Conservation (phyloP, 2,113 vertebrate genomes). For the Tapirus terrestris region DNA sequence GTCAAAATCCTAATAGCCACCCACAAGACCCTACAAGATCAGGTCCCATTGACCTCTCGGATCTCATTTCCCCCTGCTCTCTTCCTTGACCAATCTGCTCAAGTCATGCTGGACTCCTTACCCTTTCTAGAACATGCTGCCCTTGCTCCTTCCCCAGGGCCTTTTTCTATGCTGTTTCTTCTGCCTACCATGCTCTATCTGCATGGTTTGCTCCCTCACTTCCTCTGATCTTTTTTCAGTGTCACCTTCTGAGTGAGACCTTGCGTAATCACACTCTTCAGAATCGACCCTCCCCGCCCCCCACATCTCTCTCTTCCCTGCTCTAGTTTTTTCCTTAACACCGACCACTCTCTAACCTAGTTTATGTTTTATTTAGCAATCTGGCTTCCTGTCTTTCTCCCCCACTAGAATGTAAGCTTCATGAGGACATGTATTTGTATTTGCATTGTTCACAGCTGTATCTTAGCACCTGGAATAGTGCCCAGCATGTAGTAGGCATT, state of each 20-base stretch:
- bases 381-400: not conserved
- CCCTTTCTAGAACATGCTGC: not conserved
- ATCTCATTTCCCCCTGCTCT: not conserved
- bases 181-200: not conserved
- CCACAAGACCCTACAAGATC: not conserved
- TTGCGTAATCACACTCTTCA: not conserved
- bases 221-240: not conserved
- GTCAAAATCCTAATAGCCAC: not conserved
- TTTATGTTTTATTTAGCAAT: not conserved
- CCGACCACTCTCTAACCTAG: not conserved
- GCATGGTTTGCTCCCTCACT: not conserved
- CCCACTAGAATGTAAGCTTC: not conserved
- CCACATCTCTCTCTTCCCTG: not conserved
- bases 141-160: not conserved
- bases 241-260: not conserved
- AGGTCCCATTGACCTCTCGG: not conserved
- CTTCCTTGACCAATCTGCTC: not conserved
- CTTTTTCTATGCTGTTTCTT: not conserved
- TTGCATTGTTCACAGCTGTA: not conserved
- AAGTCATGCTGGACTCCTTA: not conserved
- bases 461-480: not conserved
- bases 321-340: not conserved
- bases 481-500: not conserved
- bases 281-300: not conserved
- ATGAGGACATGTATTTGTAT: not conserved